These are phyloP conservation scores for Metallyticus violacea DNA, from an alignment of 2,888 invertebrate species.

Conservation along the genomic window DNA sequence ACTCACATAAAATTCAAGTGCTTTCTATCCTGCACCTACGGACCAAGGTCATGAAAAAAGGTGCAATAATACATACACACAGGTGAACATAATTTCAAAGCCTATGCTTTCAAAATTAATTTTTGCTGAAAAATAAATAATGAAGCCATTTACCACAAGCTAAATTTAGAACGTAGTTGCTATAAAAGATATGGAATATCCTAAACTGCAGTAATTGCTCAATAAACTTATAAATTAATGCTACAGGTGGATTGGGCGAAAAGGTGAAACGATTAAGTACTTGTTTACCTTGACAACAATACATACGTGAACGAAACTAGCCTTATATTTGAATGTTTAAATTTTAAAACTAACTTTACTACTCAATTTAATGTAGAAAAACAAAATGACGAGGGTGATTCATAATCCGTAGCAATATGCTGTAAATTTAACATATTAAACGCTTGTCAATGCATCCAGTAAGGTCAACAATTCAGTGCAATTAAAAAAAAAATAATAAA, in stretches of 20 bases:
- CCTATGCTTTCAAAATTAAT: background rate
- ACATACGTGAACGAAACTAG: background rate
- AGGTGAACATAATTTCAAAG: background rate
- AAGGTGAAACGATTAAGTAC: background rate
- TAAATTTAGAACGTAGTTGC: background rate
- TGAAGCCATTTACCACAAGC: background rate
- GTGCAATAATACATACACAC: background rate
- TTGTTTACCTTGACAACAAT: background rate
- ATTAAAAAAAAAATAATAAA: too few relatives aligned
- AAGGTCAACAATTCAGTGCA: too few relatives aligned
- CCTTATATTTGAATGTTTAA: too few relatives aligned
- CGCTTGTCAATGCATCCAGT: too few relatives aligned
- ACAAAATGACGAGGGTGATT: too few relatives aligned
- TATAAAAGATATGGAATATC: background rate
- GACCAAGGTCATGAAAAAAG: background rate
- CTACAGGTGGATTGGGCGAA: too few relatives aligned
- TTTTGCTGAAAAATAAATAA: background rate
- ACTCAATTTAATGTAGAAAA: too few relatives aligned
- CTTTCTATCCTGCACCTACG: too few relatives aligned
- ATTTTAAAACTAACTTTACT: too few relatives aligned
- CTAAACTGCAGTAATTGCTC: background rate
- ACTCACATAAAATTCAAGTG: too few relatives aligned
- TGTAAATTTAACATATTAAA: too few relatives aligned
- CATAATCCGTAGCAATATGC: too few relatives aligned
- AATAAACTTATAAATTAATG: background rate